Evolutionary conservation across 2,113 vertebrate genomes (phyloP).

Genomic region (Gymnocephalus cernua): DNA sequence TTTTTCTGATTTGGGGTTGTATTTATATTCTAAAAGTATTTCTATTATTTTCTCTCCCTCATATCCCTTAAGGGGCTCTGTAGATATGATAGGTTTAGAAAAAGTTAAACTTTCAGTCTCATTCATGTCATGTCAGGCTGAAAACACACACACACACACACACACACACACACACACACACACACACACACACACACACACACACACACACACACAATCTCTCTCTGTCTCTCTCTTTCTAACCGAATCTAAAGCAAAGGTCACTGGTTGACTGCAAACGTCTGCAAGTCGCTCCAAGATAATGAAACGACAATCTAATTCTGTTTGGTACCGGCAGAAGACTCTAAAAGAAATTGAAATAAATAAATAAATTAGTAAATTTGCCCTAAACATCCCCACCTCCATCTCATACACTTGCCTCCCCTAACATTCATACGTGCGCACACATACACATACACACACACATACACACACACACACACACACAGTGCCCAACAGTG

Average conservation of each 20-base stretch:
- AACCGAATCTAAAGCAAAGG: constrained; percentile 44
- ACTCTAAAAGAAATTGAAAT: background rate
- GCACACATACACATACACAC: background rate
- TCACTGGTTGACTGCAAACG: constrained; percentile 44
- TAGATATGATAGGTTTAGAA: background rate
- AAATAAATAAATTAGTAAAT: background rate
- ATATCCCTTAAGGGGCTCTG: background rate
- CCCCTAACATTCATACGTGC: background rate
- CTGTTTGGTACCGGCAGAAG: background rate
- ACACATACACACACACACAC: background rate
- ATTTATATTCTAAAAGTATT: too few relatives aligned
- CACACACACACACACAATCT: background rate
- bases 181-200: background rate
- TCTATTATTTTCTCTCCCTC: too few relatives aligned
- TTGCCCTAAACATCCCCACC: background rate
- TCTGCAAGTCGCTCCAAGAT: constrained; percentile 33
- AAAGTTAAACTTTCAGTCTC: background rate
- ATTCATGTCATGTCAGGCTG: background rate
- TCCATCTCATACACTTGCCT: background rate
- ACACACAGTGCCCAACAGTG: constrained; percentile 5
- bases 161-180: background rate
- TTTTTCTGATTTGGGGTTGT: too few relatives aligned
- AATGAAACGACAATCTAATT: constrained; percentile 43
- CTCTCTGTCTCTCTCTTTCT: too few relatives aligned
- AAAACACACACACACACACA: too few relatives aligned